Conservation (phyloP, 2,888 invertebrate genomes). For the Copidosoma aretas region DNA sequence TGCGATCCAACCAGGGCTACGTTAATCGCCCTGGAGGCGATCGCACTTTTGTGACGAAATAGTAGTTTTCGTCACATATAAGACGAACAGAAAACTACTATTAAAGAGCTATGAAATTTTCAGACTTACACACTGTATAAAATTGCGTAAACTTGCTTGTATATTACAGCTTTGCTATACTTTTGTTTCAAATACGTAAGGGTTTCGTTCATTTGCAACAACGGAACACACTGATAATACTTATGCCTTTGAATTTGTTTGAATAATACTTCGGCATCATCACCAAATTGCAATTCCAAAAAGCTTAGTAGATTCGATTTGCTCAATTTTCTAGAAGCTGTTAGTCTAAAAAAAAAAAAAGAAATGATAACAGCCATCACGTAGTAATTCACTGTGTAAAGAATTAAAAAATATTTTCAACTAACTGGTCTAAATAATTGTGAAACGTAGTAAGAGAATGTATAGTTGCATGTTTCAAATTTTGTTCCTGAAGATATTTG, state of each 20-base stretch:
- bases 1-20: no score
- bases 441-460: constrained; percentile 61
- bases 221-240: constrained; percentile 70
- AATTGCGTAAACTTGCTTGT: constrained; percentile 69
- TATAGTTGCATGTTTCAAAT: constrained; percentile 63
- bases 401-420: constrained; percentile 2
- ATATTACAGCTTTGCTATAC: constrained; percentile 67
- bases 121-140: constrained; percentile 73
- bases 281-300: constrained; percentile 40
- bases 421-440: constrained; percentile 60
- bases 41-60: no score
- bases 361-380: not conserved
- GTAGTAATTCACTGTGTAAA: not conserved
- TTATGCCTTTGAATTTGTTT: constrained; percentile 67
- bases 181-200: constrained; percentile 65
- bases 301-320: constrained; percentile 32
- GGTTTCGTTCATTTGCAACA: constrained; percentile 68
- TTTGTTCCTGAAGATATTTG: constrained; percentile 64
- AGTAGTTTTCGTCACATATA: not conserved
- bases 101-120: not conserved
- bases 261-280: constrained; percentile 41
- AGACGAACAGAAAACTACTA: not conserved
- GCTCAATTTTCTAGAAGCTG: not conserved
- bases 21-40: no score
- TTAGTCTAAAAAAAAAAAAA: constrained; percentile 24